These are phyloP conservation scores for Myiopsitta monachus DNA, from an alignment of 2,113 vertebrate genomes.

Conservation along the genomic window DNA sequence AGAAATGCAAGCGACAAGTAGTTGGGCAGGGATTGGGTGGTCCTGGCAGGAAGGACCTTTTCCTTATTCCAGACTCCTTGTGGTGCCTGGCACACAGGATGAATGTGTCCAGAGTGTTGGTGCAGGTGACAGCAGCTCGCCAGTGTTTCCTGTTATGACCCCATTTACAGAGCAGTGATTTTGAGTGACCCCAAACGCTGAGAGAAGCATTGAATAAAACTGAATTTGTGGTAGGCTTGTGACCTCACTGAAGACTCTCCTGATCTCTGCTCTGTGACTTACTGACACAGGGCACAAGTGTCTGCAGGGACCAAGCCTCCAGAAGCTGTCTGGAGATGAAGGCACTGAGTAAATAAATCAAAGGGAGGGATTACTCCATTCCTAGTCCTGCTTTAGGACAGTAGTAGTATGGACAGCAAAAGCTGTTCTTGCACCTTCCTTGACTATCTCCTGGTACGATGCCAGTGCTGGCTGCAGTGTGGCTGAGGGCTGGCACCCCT, in stretches of 20 bases:
- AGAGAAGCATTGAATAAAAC: not conserved
- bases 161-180: not conserved
- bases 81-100: rapidly evolving
- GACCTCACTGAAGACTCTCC: not conserved
- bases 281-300: not conserved
- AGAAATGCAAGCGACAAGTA: not conserved
- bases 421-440: not conserved
- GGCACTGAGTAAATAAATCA: not conserved
- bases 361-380: not conserved
- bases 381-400: not conserved
- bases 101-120: not conserved
- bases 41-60: not conserved
- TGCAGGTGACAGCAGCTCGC: not conserved
- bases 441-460: rapidly evolving
- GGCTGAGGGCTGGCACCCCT: not conserved
- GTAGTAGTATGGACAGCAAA: not conserved
- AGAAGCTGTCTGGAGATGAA: not conserved
- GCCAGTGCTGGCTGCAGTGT: rapidly evolving
- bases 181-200: not conserved
- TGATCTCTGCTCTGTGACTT: not conserved
- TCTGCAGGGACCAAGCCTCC: not conserved
- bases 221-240: not conserved
- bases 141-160: not conserved
- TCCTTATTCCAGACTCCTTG: not conserved
- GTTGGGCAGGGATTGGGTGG: not conserved